Base-by-base conservation (phyloP, 2,113 vertebrate species). In the Coryphaenoides rupestris region DNA sequence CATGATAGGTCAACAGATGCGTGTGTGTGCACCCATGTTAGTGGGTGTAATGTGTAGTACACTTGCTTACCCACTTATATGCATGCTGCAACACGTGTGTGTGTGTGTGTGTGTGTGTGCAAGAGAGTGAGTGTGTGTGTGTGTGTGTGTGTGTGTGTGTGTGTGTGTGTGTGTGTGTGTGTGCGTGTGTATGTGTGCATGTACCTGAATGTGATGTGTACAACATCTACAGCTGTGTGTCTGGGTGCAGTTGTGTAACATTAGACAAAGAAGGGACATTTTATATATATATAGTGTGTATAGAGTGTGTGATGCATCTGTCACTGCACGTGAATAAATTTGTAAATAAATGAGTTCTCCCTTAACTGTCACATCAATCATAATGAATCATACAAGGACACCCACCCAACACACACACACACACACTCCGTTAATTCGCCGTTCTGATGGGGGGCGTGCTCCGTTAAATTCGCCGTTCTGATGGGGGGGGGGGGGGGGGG, bases 121-220 rank as follows among this genome's bases (percentile, higher is more conserved):
- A 13, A 14, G 46, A 14, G 46, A 14, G 46, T 49, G 46, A 14
- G 16, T 49, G 16, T 17, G 16, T 33, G 28, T 33, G 28, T 33
- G 46, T 49, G 16, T 64, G 19, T 63, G 26, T 55, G 21, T 46
- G 16, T 26, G 22, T 53, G 21, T 52, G 3, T 55, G 14, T 16
- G 21, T 54, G 53, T 17, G 57, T 7, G 19, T 19, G 52, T 22
- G 45, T 52, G 56, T 23, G 13, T 17, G 26, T 24, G 13, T 57
- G 23, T 57, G 21, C 54, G 46, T 62, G 52, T 40, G 60, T 62
- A 24, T 55, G 52, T 17, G 17, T 53, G 22, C n/a, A 16, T 24
- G 17, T 28, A 46, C 1, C 23, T 10, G 9, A 45, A 45, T 12
- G 13, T 45, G 40, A 5, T 45, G 13, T n/a, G 4, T 45, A 45